A percentile compares a stretch with the other conserved stretches of the same genome.
phyloP scores from a whole-genome alignment of 2,113 vertebrate genomes.

The Amblyopsis rosae region DNA sequence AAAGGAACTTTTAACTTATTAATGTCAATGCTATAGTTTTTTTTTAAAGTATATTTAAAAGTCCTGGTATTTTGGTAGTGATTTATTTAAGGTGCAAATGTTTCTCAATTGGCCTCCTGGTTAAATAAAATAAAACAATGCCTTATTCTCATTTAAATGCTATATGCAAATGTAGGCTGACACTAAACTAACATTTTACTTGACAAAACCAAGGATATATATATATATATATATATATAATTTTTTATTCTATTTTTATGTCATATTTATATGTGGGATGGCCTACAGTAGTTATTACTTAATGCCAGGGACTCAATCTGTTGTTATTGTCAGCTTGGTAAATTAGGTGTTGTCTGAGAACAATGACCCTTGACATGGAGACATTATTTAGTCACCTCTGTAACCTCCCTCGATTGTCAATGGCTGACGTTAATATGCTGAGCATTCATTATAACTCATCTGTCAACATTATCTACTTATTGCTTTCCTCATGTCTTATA shows the following conservation, averaged over 20 bases:
- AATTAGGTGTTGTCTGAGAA: not conserved
- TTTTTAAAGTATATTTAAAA: no score
- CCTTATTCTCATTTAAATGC: not conserved
- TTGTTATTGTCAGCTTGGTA: conserved; percentile 7
- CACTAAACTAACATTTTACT: not conserved
- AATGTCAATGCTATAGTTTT: no score
- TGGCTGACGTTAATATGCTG: conserved; percentile 12
- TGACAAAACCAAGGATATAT: no score
- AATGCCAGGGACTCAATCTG: not conserved
- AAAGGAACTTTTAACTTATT: no score
- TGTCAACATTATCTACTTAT: conserved; percentile 10
- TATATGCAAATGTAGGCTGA: not conserved
- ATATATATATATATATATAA: no score
- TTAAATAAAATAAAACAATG: no score
- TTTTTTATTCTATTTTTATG: no score
- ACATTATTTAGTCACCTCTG: conserved; percentile 17
- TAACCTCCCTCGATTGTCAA: conserved; percentile 21
- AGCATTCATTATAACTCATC: conserved; percentile 21
- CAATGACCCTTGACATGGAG: conserved; percentile 12
- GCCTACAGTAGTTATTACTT: not conserved
- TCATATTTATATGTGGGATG: no score
- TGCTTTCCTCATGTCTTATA: not conserved
- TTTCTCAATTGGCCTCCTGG: no score
- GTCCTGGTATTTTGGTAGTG: no score
- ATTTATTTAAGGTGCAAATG: no score